Evolutionary conservation across 1,140 invertebrate species (phyloP).

Genomic region (Drosophila miranda): DNA sequence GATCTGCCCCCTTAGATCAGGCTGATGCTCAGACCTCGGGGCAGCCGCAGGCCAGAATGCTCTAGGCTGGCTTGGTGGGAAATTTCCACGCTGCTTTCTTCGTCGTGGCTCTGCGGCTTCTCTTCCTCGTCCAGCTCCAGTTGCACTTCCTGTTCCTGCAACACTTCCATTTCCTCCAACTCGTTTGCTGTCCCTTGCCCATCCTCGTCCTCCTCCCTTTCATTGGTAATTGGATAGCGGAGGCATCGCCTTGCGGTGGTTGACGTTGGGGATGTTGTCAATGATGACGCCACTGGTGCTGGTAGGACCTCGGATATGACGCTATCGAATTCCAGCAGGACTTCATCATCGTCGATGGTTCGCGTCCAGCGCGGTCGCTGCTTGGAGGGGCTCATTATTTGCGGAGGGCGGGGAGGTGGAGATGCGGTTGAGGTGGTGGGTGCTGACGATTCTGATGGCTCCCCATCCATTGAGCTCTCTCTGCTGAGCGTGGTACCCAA

Average conservation of each 20-base stretch:
- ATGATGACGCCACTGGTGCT: conserved; percentile 19
- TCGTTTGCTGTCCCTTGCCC: background rate
- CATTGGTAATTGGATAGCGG: conserved; percentile 56
- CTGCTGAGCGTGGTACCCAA: conserved; percentile 71
- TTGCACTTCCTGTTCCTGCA: conserved; percentile 30
- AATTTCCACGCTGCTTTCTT: conserved; percentile 22
- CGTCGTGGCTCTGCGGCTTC: conserved; percentile 22
- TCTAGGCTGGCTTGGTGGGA: conserved; percentile 45
- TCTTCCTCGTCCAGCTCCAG: background rate
- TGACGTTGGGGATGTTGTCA: conserved; percentile 7
- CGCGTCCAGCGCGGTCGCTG: conserved; percentile 66
- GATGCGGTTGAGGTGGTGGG: conserved; percentile 9
- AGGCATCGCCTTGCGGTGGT: conserved; percentile 46
- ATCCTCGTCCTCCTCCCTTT: conserved; percentile 14
- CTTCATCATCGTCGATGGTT: conserved; percentile 71
- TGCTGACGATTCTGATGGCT: background rate
- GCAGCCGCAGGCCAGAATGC: conserved; percentile 52
- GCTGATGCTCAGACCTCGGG: conserved; percentile 63
- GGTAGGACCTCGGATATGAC: conserved; percentile 77
- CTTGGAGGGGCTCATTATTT: conserved; percentile 73
- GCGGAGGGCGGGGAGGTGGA: conserved; percentile 11
- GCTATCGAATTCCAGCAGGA: conserved; percentile 76
- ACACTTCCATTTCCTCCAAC: conserved; percentile 30
- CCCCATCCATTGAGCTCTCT: background rate
- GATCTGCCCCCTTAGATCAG: conserved; percentile 44